A percentile compares a stretch with the other conserved stretches of the same genome.
Evolutionary conservation across 2,888 invertebrate species (phyloP).

Genomic region (Pilophorus perplexus): DNA sequence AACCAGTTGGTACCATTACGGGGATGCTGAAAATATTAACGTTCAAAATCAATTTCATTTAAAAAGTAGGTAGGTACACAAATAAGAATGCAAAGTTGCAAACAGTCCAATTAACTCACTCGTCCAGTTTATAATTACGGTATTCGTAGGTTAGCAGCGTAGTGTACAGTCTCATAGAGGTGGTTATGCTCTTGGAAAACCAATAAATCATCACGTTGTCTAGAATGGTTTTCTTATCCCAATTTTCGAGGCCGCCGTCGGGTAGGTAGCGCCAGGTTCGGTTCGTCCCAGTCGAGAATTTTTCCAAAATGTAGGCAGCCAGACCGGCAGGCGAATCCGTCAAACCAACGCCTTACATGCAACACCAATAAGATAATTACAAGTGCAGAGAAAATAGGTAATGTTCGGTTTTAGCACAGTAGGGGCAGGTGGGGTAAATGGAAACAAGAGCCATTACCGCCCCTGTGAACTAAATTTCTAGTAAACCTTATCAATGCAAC

Average conservation of each 20-base stretch:
- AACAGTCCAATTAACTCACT: too few species aligned
- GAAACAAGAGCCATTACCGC: too few species aligned
- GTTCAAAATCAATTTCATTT: too few species aligned
- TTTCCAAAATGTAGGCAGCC: slow-evolving; percentile 86
- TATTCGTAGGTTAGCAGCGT: slow-evolving; percentile 58
- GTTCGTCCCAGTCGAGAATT: slow-evolving; percentile 76
- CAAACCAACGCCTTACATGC: slow-evolving; percentile 69
- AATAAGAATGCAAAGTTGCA: too few species aligned
- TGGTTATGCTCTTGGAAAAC: slow-evolving; percentile 68
- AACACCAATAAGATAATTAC: too few species aligned
- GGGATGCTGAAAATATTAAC: slow-evolving; percentile 62
- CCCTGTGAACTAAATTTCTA: too few species aligned
- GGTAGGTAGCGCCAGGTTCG: slow-evolving; percentile 54
- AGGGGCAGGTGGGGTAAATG: too few species aligned
- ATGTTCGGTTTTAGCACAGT: too few species aligned
- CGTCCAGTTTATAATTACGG: slow-evolving; percentile 51
- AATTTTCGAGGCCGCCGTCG: slow-evolving; percentile 68
- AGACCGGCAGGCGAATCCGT: slow-evolving; percentile 78
- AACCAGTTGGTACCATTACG: slow-evolving; percentile 67
- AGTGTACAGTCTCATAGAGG: slow-evolving; percentile 71
- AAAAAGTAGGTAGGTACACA: too few species aligned
- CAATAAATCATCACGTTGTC: slow-evolving; percentile 84
- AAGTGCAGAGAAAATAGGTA: too few species aligned
- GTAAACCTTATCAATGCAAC: too few species aligned
- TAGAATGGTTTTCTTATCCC: slow-evolving; percentile 67